These are phyloP conservation scores for Gallinago nigripennis DNA, from an alignment of 2,797 vertebrate species.

Conservation along the genomic window DNA sequence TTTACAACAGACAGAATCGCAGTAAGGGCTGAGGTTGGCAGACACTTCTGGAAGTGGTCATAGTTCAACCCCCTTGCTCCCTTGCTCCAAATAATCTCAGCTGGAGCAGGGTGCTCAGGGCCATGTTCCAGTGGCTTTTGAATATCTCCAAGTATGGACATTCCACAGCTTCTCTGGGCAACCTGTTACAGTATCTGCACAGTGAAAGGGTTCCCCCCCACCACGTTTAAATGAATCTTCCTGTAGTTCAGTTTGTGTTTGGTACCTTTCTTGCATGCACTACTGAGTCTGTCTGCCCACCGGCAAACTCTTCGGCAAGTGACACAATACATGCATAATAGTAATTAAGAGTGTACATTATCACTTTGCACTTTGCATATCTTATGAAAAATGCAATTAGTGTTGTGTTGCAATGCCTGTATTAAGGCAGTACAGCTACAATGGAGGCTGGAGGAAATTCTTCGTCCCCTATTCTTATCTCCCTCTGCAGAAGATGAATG, in stretches of 20 bases:
- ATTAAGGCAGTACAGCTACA: not conserved
- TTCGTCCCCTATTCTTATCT: not conserved
- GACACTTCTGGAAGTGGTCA: not conserved
- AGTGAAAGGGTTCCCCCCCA: accelerated
- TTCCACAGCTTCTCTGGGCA: not conserved
- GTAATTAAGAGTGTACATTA: not conserved
- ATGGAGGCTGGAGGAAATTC: not conserved
- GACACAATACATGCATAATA: not conserved
- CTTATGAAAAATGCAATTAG: not conserved
- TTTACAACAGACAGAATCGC: not conserved
- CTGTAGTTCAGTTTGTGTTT: not conserved
- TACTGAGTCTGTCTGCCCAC: not conserved
- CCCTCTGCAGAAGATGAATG: not conserved
- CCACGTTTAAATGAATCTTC: not conserved
- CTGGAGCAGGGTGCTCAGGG: not conserved
- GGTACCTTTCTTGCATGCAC: not conserved
- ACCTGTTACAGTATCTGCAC: not conserved
- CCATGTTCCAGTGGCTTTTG: not conserved
- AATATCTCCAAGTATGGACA: not conserved
- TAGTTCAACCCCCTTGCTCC: not conserved
- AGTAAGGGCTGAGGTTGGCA: not conserved
- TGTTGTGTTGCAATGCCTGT: not conserved
- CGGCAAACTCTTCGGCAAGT: not conserved
- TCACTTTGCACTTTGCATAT: not conserved
- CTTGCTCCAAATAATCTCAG: not conserved